Evolutionary conservation across 64 coral and sea anemone species (phyloP).

Genomic region (Dendrophyllia cribrosa): DNA sequence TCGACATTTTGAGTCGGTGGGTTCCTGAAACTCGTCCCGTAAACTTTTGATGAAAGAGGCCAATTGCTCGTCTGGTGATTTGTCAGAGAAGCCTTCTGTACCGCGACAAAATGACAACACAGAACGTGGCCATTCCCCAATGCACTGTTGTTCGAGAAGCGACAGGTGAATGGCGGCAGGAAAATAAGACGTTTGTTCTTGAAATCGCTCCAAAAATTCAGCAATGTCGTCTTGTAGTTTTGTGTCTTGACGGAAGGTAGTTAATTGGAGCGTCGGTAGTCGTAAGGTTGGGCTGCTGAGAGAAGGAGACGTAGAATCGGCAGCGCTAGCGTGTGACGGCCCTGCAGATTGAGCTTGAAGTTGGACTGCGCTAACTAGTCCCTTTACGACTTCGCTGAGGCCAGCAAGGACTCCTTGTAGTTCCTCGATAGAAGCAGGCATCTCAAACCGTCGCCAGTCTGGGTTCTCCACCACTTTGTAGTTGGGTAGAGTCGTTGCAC

Average conservation of each 20-base stretch:
- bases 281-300: slow-evolving; percentile 20
- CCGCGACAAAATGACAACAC: slow-evolving; percentile 13
- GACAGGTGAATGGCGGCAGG: background rate
- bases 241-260: background rate
- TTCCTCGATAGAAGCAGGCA: background rate
- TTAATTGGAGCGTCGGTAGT: background rate
- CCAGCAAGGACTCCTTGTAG: background rate
- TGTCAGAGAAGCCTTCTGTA: no score
- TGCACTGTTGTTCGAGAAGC: slow-evolving; percentile 58
- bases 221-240: background rate
- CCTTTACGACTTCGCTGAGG: background rate
- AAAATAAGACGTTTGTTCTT: slow-evolving; percentile 40
- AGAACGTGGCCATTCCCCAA: slow-evolving; percentile 56
- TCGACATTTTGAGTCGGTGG: slow-evolving; percentile 24
- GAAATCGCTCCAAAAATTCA: slow-evolving; percentile 31
- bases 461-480: no score
- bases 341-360: background rate
- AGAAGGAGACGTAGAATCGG: background rate
- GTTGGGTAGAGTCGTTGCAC: no score
- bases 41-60: background rate
- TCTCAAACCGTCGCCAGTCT: no score
- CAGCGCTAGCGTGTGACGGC: background rate
- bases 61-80: slow-evolving; percentile 30
- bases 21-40: slow-evolving; percentile 29
- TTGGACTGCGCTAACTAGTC: no score